Evolutionary conservation across 2,113 vertebrate species (phyloP).

Genomic region (Callaeas wilsoni): DNA sequence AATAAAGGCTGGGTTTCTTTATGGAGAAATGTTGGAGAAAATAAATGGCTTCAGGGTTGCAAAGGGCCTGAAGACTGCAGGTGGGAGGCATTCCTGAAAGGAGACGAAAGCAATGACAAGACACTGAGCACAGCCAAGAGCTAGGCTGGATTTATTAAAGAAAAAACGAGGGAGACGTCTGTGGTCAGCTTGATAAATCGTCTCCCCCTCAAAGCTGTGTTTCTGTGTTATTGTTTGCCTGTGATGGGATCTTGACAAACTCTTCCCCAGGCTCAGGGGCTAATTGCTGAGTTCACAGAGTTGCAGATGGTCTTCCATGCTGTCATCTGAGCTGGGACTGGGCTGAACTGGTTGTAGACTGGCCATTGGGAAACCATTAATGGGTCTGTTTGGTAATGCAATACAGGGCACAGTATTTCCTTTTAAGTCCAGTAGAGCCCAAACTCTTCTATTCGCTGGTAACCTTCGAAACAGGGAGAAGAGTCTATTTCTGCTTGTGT

Average conservation of each 20-base stretch:
- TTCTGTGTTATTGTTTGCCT: slow-evolving; percentile 12
- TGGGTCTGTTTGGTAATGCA: neutral
- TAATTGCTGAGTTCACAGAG: slow-evolving; percentile 24
- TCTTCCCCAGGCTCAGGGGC: neutral
- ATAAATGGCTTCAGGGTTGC: slow-evolving; percentile 1
- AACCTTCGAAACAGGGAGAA: neutral
- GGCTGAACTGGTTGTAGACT: neutral
- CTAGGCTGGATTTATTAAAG: slow-evolving; percentile 48
- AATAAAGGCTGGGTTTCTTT: neutral
- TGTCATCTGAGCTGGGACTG: neutral
- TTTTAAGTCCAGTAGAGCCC: neutral
- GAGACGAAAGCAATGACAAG: slow-evolving; percentile 9
- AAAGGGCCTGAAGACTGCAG: neutral
- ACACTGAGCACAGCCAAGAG: slow-evolving; percentile 34
- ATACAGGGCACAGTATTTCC: neutral
- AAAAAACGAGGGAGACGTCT: slow-evolving; percentile 29
- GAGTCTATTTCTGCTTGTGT: neutral
- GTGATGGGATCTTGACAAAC: slow-evolving; percentile 5
- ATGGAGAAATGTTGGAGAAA: neutral
- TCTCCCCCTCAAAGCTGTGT: slow-evolving; percentile 31
- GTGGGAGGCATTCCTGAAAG: slow-evolving; percentile 34
- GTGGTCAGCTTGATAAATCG: slow-evolving; percentile 53
- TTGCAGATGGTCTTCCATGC: neutral
- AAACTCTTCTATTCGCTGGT: neutral
- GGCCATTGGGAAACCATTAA: neutral